These are phyloP conservation scores for Halictus quadricinctus DNA, from an alignment of 2,888 invertebrate genomes.

Conservation along the genomic window DNA sequence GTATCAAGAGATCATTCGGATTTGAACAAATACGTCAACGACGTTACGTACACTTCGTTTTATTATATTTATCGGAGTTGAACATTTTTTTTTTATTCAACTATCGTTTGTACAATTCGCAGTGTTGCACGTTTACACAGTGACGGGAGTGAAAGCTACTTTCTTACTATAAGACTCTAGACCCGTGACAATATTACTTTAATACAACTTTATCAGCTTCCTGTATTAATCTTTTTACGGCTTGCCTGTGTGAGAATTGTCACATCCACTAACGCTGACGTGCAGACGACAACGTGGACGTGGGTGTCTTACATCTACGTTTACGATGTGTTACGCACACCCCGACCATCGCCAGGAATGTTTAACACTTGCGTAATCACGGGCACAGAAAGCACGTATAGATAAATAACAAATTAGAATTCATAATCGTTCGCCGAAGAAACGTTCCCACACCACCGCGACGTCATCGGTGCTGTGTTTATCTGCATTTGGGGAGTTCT, in stretches of 20 bases:
- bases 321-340: neutral
- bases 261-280: constrained; percentile 3
- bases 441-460: neutral
- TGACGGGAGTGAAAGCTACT: neutral
- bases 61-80: neutral
- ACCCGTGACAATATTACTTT: neutral
- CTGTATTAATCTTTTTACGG: constrained; percentile 18
- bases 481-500: neutral
- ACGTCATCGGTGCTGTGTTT: constrained; percentile 6
- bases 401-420: constrained; percentile 34
- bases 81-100: neutral
- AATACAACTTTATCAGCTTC: constrained; percentile 11
- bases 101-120: neutral
- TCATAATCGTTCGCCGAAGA: constrained; percentile 9
- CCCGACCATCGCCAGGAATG: neutral
- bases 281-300: neutral
- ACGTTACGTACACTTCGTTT: neutral
- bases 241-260: neutral
- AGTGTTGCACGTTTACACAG: neutral
- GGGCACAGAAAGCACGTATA: constrained; percentile 10
- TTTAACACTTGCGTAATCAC: constrained; percentile 44
- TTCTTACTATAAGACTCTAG: neutral
- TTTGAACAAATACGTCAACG: neutral
- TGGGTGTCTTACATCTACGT: neutral
- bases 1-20: neutral